A percentile compares a stretch with the other conserved stretches of the same genome.
phyloP scores from a whole-genome alignment of 2,888 invertebrate species.

The Lumbricus terrestris region DNA sequence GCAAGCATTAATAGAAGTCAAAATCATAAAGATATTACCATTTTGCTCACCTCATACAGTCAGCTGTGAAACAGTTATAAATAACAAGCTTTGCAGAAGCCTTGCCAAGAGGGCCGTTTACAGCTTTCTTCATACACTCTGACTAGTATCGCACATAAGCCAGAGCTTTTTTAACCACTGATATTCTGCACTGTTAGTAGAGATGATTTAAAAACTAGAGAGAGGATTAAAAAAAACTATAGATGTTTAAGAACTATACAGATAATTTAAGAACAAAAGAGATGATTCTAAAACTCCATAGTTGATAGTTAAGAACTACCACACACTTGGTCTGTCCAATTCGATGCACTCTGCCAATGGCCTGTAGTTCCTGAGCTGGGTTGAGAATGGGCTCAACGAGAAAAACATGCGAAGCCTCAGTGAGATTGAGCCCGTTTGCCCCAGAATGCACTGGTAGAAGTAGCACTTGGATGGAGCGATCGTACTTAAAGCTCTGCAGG shows the following conservation, averaged over 20 bases:
- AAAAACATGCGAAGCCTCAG: conserved; percentile 76
- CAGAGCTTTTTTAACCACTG: background rate
- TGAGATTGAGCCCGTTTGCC: conserved; percentile 74
- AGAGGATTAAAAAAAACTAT: too few relatives aligned
- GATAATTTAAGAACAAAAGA: too few relatives aligned
- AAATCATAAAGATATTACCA: background rate
- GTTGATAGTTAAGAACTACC: background rate
- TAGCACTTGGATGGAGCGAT: conserved; percentile 60
- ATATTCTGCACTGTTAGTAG: background rate
- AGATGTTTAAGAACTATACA: too few relatives aligned
- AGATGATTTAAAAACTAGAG: too few relatives aligned
- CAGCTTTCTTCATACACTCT: background rate
- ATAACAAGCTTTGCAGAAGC: background rate
- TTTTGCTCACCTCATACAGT: background rate
- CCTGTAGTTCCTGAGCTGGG: conserved; percentile 73
- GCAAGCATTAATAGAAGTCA: background rate
- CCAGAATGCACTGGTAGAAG: conserved; percentile 68
- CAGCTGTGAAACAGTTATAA: background rate
- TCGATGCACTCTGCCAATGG: conserved; percentile 75
- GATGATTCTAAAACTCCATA: too few relatives aligned
- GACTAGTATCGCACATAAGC: background rate
- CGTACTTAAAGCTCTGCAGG: conserved; percentile 52
- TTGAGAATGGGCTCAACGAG: conserved; percentile 75
- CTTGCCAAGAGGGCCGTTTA: background rate
- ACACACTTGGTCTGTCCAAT: conserved; percentile 74